A percentile compares a stretch with the other conserved stretches of the same genome.
phyloP scores from a whole-genome alignment of 2,113 vertebrate genomes.

The Cynocephalus volans region DNA sequence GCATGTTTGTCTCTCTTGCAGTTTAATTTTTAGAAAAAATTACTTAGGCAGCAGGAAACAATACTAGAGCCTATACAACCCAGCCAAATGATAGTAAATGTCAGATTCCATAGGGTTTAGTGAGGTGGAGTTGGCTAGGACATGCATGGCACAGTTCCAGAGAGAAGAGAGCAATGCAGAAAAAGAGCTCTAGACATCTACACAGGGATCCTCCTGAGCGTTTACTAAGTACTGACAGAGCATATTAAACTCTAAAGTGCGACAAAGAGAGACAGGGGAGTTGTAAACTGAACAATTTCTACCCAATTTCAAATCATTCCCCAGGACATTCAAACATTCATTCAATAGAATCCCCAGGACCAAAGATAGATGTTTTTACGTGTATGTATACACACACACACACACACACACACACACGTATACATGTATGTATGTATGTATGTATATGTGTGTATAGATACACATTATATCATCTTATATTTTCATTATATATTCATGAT shows the following conservation, averaged over 20 bases:
- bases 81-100: slow-evolving; percentile 25
- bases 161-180: neutral
- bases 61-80: neutral
- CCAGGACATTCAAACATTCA: neutral
- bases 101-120: neutral
- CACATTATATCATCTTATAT: neutral
- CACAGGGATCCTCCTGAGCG: neutral
- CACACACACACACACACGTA: neutral
- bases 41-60: slow-evolving; percentile 48
- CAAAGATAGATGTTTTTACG: neutral
- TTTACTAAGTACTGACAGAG: neutral
- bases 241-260: neutral
- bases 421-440: neutral
- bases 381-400: neutral
- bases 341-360: neutral
- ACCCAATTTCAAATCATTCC: neutral
- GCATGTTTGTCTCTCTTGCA: slow-evolving; percentile 63
- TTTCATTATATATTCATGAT: neutral
- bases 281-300: neutral
- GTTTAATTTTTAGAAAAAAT: slow-evolving; percentile 75
- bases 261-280: neutral
- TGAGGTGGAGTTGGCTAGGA: neutral
- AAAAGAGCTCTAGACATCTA: neutral
- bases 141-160: neutral
- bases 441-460: neutral